Conservation (phyloP, 2,797 vertebrate genomes). For the Danio kyathit region DNA sequence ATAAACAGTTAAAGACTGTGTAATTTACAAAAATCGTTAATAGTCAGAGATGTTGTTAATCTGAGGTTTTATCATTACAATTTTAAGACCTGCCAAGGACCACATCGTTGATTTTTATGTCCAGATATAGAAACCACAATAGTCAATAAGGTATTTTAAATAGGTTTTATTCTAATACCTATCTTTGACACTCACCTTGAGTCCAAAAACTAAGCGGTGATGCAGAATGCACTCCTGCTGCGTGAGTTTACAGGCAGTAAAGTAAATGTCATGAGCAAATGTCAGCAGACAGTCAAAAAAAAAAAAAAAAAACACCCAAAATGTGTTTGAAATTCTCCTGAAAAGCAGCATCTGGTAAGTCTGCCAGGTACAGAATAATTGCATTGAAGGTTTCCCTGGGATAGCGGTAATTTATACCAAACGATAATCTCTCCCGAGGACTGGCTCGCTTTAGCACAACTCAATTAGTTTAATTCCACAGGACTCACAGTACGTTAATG, state of each 20-base stretch:
- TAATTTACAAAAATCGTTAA: too few species aligned
- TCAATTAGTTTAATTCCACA: conserved; percentile 31
- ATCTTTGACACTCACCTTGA: conserved; percentile 3
- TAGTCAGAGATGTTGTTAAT: too few species aligned
- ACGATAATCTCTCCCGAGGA: conserved; percentile 5
- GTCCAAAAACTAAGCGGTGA: not conserved
- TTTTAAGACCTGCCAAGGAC: too few species aligned
- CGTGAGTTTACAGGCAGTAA: conserved; percentile 26
- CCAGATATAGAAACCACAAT: too few species aligned
- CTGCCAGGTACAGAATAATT: conserved; percentile 31
- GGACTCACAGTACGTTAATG: not conserved
- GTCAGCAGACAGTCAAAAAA: conserved; percentile 26
- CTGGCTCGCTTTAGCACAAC: not conserved
- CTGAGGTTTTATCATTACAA: too few species aligned
- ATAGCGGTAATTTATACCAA: conserved; percentile 24
- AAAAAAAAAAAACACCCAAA: conserved; percentile 7
- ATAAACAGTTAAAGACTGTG: too few species aligned
- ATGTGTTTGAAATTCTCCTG: not conserved
- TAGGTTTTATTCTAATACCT: too few species aligned
- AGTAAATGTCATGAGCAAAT: conserved; percentile 43
- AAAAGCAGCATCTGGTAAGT: not conserved
- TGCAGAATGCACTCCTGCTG: conserved; percentile 19
- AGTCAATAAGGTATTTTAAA: too few species aligned
- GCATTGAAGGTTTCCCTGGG: not conserved
- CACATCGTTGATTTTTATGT: too few species aligned